Evolutionary conservation across 2,888 invertebrate genomes (phyloP), one percentile per base, ranked within the genome.

Genomic region (Drosophila atripex): DNA sequence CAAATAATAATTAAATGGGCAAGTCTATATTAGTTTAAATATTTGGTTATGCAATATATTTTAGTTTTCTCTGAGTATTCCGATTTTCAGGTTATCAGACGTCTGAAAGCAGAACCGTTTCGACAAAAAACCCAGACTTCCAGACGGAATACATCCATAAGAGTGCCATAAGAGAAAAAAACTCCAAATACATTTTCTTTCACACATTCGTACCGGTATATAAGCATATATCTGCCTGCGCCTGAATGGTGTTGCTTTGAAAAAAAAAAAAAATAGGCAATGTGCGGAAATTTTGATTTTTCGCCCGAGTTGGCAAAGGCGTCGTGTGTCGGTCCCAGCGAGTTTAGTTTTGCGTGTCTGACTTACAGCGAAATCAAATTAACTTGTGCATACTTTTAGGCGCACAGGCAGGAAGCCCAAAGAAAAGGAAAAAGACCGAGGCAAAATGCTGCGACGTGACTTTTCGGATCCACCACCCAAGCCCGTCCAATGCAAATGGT

Each of bases 251-350:
- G 53, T 70, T 45, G 51, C 47, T 78, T 76, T 76, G 55, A 72
- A 35, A 35, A 35, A n/a, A 35, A n/a, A 35, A 35, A 35, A n/a
- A 35, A 35, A 75, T 79, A 84, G 86, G 84, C 85, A 86, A 80
- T 83, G 78, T 85, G 82, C 72, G 83, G 85, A 80, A 84, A 88
- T 88, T 88, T 85, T 86, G 80, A 86, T 88, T 88, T 85, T 83
- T 74, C 77, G 85, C 85, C 76, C 77, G 70, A 86, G 71, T 75
- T 86, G 77, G 80, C 80, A 86, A 58, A 68, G 70, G 64, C 70
- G 47, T 63, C 52, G 65, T 21, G 18, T 16, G 39, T 25, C 30
- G 54, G 54, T 39, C 3, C 50, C 51, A 38, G 56, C 57, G 52
- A 73, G 69, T 57, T 76, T 78, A 77, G 78, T 80, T 82, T 82